A percentile compares a stretch with the other conserved stretches of the same genome.
phyloP scores from a whole-genome alignment of 2,797 vertebrate species.

The Mus caroli region DNA sequence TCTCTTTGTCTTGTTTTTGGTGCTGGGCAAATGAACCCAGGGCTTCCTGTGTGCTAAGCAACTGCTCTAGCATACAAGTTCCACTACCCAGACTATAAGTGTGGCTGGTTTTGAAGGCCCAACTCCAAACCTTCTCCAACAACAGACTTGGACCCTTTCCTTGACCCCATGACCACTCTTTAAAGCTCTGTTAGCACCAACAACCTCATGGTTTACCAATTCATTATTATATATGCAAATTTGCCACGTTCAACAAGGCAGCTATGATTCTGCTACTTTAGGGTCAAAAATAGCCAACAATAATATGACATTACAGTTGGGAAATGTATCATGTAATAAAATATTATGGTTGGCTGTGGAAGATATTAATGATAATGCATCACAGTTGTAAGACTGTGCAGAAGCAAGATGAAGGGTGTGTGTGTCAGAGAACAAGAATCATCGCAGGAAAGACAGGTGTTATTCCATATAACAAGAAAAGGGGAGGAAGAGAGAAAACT shows the following conservation, averaged over 20 bases:
- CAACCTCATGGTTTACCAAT: background rate
- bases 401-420: background rate
- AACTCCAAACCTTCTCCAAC: background rate
- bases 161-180: background rate
- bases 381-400: background rate
- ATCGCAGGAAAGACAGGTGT: background rate
- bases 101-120: background rate
- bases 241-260: background rate
- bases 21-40: background rate
- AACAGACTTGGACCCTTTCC: background rate
- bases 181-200: background rate
- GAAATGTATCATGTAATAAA: background rate
- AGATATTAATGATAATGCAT: background rate
- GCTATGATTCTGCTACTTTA: background rate
- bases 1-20: background rate
- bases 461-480: background rate
- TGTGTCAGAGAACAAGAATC: background rate
- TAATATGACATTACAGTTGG: background rate
- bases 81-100: background rate
- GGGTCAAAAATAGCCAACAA: background rate
- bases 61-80: background rate
- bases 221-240: background rate
- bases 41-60: background rate
- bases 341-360: background rate
- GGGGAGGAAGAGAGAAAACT: background rate